A percentile compares a stretch with the other conserved stretches of the same genome.
These are phyloP conservation scores for Erebia ligea DNA, from an alignment of 2,888 invertebrate species.

Conservation along the genomic window DNA sequence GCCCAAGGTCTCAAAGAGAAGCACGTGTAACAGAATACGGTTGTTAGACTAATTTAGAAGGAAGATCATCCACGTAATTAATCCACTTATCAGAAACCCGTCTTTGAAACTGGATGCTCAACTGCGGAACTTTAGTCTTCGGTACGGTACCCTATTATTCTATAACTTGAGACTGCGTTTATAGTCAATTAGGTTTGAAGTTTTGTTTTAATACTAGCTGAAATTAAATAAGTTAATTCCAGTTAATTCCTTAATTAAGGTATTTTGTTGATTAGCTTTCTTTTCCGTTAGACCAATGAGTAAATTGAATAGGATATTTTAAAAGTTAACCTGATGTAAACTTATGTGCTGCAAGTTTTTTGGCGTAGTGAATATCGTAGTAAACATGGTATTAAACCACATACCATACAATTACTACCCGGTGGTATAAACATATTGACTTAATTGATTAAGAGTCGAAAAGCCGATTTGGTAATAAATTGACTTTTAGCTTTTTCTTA, in stretches of 20 bases:
- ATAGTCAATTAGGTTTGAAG: constrained; percentile 27
- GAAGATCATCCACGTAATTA: constrained; percentile 77
- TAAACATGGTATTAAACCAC: no score
- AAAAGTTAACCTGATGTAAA: neutral
- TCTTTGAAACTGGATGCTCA: constrained; percentile 68
- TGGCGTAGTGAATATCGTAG: no score
- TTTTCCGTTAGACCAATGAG: neutral
- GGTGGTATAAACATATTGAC: no score
- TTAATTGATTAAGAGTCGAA: no score
- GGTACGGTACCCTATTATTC: constrained; percentile 33
- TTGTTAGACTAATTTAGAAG: constrained; percentile 72
- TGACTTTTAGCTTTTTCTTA: no score
- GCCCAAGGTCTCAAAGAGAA: constrained; percentile 34
- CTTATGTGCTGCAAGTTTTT: no score
- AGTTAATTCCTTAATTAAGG: neutral
- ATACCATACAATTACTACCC: no score
- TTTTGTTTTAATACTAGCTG: constrained; percentile 4
- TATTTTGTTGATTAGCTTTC: neutral
- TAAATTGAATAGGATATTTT: neutral
- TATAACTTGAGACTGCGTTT: constrained; percentile 24
- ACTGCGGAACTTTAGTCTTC: constrained; percentile 44
- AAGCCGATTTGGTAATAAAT: no score
- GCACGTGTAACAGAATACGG: constrained; percentile 58
- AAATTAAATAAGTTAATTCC: constrained; percentile 7
- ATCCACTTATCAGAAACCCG: constrained; percentile 72